Evolutionary conservation across 2,888 invertebrate species (phyloP), one percentile per base, ranked within the genome.

Genomic region (Dryococelus australis): DNA sequence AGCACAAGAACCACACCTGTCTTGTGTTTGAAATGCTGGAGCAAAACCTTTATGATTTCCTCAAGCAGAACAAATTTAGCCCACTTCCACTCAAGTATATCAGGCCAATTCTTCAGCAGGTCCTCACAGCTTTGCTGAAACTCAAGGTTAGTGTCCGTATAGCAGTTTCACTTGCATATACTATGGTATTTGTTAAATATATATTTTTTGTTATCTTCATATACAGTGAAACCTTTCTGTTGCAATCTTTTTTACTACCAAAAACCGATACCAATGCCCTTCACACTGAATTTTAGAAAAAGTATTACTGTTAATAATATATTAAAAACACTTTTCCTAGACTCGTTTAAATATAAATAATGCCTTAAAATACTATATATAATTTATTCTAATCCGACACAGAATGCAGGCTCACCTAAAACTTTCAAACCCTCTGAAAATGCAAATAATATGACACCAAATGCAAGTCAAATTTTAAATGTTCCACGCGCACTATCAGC

Each of bases 11-110:
- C 92, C 99, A 99, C 94, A 99, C 99, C 87, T 99, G 99, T 93
- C 95, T 99, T 93, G 99, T 99, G 92, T 99, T 99, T 93, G 99
- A 99, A 94, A 99, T 99, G 99, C 95, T 99, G 91, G 99, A 99
- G 92, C 99, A 99, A 94, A 99, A 99, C 94, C 95, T 99, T 90
- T 99, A 99, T 93, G 99, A 99, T 94, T 99, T 99, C 93, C 96
- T 99, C 90, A 99, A 99, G 93, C 99, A 99, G 94, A 99, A 99
- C 94, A 99, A 99, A 94, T 99, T 99, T 94, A 98, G 98, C 92
- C 99, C 99, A 89, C 94, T 99, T 91, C 99, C 99, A 87, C 95
- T 99, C 90, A 99, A 99, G 93, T 99, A 98, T 93, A 99, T 99
- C 93, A 95, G 99, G 92, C 99, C 99, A 88, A 99, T 99, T 91